phyloP scores from a whole-genome alignment of 2,888 invertebrate species.

The Micoletzkya japonica region DNA sequence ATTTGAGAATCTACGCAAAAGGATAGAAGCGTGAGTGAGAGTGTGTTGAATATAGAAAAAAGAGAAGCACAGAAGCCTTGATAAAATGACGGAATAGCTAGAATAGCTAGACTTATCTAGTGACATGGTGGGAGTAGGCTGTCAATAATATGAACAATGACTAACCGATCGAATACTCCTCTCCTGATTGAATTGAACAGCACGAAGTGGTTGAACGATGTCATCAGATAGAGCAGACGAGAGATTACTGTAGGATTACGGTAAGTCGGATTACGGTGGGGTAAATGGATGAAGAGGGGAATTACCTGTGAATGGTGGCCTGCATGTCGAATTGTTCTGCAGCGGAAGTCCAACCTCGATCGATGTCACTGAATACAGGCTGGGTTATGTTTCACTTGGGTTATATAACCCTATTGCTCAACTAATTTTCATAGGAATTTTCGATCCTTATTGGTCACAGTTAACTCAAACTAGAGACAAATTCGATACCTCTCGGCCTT shows the following conservation, averaged over 20 bases:
- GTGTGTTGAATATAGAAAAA: too few species aligned
- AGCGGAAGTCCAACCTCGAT: conserved; percentile 50
- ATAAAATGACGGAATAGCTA: too few species aligned
- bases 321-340: conserved; percentile 54
- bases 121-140: too few species aligned
- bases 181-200: conserved; percentile 44
- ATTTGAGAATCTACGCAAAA: too few species aligned
- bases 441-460: background rate
- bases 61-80: background rate
- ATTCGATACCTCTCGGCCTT: background rate
- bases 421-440: background rate
- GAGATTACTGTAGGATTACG: conserved; percentile 40
- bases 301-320: conserved; percentile 49
- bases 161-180: conserved; percentile 43
- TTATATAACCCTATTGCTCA: background rate
- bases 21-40: too few species aligned
- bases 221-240: conserved; percentile 51
- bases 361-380: conserved; percentile 40
- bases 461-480: background rate
- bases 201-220: conserved; percentile 49
- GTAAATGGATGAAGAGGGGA: background rate
- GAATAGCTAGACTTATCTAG: too few species aligned
- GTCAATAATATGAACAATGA: too few species aligned
- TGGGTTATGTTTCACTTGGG: background rate
- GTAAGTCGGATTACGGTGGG: background rate